These are phyloP conservation scores for Xiphorhynchus erythropygius DNA, from an alignment of 2,797 vertebrate genomes.

Conservation along the genomic window DNA sequence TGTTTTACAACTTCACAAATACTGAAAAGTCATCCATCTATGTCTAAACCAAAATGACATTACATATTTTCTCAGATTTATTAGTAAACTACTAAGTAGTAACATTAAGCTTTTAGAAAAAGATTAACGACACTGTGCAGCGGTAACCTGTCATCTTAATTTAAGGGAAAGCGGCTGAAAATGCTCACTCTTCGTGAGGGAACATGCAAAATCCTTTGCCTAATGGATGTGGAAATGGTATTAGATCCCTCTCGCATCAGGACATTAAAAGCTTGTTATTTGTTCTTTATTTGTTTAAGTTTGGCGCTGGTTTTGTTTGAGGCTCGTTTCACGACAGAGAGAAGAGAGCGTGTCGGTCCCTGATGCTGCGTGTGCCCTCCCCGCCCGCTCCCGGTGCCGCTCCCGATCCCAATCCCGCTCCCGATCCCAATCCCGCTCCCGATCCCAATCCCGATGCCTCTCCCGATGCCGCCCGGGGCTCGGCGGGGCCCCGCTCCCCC, in stretches of 20 bases:
- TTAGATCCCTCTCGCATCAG: constrained; percentile 27
- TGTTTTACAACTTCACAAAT: constrained; percentile 22
- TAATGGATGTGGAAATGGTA: constrained; percentile 68
- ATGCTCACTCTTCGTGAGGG: constrained; percentile 70
- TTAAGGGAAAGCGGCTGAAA: constrained; percentile 74
- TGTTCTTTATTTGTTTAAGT: constrained; percentile 8
- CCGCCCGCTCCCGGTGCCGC: background rate
- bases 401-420: background rate
- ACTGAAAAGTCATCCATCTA: constrained; percentile 57
- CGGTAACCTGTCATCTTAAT: constrained; percentile 75
- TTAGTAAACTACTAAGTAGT: constrained; percentile 79
- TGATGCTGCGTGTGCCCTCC: background rate
- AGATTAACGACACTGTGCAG: constrained; percentile 71
- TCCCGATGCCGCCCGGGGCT: background rate
- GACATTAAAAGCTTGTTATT: background rate
- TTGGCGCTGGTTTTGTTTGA: background rate
- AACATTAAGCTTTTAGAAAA: constrained; percentile 82
- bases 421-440: no score
- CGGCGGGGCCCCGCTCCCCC: background rate
- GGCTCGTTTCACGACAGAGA: background rate
- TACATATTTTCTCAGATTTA: constrained; percentile 76
- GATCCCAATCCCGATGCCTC: no score
- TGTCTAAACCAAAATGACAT: constrained; percentile 70
- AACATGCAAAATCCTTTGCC: constrained; percentile 57
- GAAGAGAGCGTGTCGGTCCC: no score